Conservation (phyloP, 2,888 invertebrate genomes). For the Orthosia cruda region DNA sequence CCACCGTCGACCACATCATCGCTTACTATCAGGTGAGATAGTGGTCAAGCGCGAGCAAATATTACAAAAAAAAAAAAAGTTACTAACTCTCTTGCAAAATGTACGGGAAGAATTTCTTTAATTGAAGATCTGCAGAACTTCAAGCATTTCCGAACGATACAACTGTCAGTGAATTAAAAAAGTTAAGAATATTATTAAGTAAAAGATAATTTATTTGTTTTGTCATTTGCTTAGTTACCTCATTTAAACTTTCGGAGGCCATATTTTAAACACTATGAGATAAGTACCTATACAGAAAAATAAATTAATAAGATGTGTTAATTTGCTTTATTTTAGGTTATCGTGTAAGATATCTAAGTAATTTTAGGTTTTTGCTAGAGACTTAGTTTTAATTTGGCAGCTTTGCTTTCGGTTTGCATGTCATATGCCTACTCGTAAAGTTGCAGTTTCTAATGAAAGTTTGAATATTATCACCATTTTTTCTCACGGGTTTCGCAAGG, state of each 20-base stretch:
- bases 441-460: conserved; percentile 4
- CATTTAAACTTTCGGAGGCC: neutral
- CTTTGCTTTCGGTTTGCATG: neutral
- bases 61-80: no score
- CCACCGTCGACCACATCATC: no score
- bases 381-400: neutral
- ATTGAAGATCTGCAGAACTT: no score
- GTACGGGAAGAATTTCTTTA: no score
- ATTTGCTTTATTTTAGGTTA: neutral
- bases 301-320: neutral
- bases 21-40: no score
- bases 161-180: no score
- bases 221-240: no score
- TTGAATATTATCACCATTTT: conserved; percentile 11
- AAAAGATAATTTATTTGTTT: neutral
- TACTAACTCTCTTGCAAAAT: no score
- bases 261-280: no score
- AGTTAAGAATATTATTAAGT: no score
- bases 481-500: neutral
- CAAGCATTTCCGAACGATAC: no score
- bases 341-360: neutral
- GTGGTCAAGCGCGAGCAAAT: no score
- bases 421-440: conserved; percentile 9
- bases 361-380: neutral
- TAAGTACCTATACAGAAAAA: neutral